Evolutionary conservation across 2,888 invertebrate genomes (phyloP), one percentile per base, ranked within the genome.

Genomic region (Eubasilissa splendida): DNA sequence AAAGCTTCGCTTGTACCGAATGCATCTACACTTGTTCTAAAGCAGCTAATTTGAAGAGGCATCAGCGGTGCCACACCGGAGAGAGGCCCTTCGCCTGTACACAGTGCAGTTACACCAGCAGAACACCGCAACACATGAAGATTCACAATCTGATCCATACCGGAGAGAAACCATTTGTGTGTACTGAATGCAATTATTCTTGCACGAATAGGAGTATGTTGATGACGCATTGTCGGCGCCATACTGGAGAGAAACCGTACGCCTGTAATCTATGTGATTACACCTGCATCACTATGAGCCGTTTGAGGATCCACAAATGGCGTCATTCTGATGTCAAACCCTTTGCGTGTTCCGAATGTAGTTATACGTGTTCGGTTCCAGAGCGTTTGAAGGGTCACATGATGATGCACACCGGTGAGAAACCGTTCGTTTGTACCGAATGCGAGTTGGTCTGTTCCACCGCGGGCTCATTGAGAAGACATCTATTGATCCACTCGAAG

Each of bases 181-280:
- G 90, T 80, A 84, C 80, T 1, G 80, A 89, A 0, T 91, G 90
- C 66, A 85, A 84, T 0, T 90, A 90, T 82, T 86, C 90, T 0
- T 90, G 90, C 84, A 89, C 90, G 0, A 90, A 90, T 53, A 31
- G 70, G 10, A 74, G 90, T 0, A 90, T 90, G 0, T 82, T 90
- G 22, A 90, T 89, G 70, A 90, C 90, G 83, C 90, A 90, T 80
- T 88, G 90, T 88, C 85, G 90, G 10, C 90, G 89, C 89, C 90
- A 90, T 75, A 81, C 80, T 0, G 81, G 77, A 0, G 87, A 89
- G 7, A 85, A 88, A 0, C 90, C 90, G 0, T 90, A 87, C 86
- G 82, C 86, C 0, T 91, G 90, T 86, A 86, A 88, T 0, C 87
- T 86, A 84, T 91, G 90, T 79, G 80, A 86, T 0, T 90, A 90